Percentiles rank a stretch among this genome's conserved stretches.
phyloP scores from a whole-genome alignment of 2,888 invertebrate genomes.

The Parapristionchus giblindavisi region DNA sequence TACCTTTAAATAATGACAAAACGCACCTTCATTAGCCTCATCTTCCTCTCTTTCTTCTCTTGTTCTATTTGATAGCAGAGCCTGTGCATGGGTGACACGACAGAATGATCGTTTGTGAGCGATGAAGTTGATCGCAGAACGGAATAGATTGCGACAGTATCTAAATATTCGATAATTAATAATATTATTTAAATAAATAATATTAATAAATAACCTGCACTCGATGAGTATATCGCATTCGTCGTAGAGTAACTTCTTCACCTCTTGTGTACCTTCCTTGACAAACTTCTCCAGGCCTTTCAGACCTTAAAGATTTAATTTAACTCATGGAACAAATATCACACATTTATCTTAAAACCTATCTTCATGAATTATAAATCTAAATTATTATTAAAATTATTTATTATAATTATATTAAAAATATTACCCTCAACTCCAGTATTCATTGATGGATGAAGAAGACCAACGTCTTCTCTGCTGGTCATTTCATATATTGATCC shows the following conservation, averaged over 20 bases:
- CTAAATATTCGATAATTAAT: conserved; percentile 8
- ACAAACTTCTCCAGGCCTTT: conserved; percentile 69
- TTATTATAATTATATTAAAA: background rate
- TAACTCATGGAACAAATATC: background rate
- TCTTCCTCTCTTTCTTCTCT: conserved; percentile 44
- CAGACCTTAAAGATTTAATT: conserved; percentile 16
- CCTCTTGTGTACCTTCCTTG: conserved; percentile 82
- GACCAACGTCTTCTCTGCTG: background rate
- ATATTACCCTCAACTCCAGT: conserved; percentile 22
- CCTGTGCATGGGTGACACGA: conserved; percentile 34
- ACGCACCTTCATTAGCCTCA: too few relatives aligned
- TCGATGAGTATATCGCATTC: conserved; percentile 90
- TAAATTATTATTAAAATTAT: too few relatives aligned
- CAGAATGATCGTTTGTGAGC: conserved; percentile 89
- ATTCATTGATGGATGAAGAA: conserved; percentile 14
- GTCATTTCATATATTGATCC: too few relatives aligned
- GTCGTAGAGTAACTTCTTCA: conserved; percentile 78
- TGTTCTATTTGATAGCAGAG: background rate
- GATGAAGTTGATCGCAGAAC: conserved; percentile 86
- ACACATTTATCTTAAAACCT: background rate
- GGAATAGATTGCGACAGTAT: conserved; percentile 84
- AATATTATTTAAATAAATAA: background rate
- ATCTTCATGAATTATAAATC: background rate
- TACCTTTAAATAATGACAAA: too few relatives aligned
- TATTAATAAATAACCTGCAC: conserved; percentile 76